These are phyloP conservation scores for Mythimna loreyi DNA, from an alignment of 2,888 invertebrate species.

Conservation along the genomic window DNA sequence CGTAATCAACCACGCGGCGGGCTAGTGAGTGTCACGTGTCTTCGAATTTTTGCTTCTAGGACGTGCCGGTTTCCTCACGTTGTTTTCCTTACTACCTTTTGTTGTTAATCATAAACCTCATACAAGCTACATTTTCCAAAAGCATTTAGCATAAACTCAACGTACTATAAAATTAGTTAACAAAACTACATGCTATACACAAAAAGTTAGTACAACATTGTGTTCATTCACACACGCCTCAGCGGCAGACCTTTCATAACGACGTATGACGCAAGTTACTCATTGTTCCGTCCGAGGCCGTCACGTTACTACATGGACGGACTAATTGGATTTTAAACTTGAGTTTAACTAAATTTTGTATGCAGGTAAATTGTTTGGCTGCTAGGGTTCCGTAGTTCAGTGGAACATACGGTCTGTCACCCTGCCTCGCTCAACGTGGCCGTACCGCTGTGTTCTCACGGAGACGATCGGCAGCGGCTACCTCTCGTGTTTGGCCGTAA, in stretches of 20 bases:
- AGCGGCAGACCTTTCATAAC: conserved; percentile 52
- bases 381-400: too few relatives aligned
- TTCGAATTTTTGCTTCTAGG: too few relatives aligned
- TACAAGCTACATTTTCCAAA: not conserved
- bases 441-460: too few relatives aligned
- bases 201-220: conserved; percentile 35
- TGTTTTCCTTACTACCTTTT: too few relatives aligned
- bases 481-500: too few relatives aligned
- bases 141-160: conserved; percentile 8
- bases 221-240: conserved; percentile 31
- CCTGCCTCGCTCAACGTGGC: too few relatives aligned
- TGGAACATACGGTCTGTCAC: too few relatives aligned
- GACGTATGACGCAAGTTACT: conserved; percentile 44
- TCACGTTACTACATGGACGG: conserved; percentile 29
- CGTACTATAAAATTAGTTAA: conserved; percentile 35
- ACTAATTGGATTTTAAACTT: conserved; percentile 49
- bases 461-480: too few relatives aligned
- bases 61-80: too few relatives aligned
- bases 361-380: not conserved
- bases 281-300: conserved; percentile 34
- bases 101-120: too few relatives aligned
- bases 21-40: too few relatives aligned
- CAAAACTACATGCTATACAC: conserved; percentile 24
- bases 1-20: too few relatives aligned
- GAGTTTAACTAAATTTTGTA: not conserved